Conservation (phyloP, 2,888 invertebrate species). For the Neoitamus cyanurus region DNA sequence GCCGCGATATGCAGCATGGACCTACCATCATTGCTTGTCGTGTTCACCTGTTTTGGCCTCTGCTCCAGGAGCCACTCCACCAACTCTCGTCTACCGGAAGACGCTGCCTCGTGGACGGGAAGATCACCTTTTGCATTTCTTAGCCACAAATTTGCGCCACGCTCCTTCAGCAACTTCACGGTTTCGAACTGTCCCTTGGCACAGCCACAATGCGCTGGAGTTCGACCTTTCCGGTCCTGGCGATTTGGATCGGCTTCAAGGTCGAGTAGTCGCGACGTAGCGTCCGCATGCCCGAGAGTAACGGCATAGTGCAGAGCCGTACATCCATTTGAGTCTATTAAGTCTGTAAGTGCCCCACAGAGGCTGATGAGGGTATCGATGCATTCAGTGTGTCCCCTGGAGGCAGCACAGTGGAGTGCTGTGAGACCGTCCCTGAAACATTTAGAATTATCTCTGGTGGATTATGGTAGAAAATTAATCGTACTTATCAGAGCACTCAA, state of each 20-base stretch:
- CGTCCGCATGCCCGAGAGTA: conserved; percentile 94
- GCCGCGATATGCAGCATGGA: conserved; percentile 95
- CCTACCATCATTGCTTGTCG: conserved; percentile 91
- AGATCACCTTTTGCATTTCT: conserved; percentile 94
- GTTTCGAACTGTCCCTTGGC: conserved; percentile 95
- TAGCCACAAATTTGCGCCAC: conserved; percentile 91
- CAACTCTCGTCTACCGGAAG: conserved; percentile 88
- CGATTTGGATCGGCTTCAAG: conserved; percentile 92
- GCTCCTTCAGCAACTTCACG: conserved; percentile 76
- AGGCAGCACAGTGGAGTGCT: conserved; percentile 96
- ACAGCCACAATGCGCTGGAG: conserved; percentile 94
- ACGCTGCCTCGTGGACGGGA: conserved; percentile 95
- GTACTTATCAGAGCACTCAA: conserved; percentile 83
- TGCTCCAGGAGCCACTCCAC: conserved; percentile 89
- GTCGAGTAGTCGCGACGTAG: conserved; percentile 87
- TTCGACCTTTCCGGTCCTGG: conserved; percentile 91
- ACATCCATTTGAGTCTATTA: conserved; percentile 93
- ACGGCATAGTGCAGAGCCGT: conserved; percentile 97
- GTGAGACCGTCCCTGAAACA: conserved; percentile 87
- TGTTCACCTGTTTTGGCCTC: conserved; percentile 85
- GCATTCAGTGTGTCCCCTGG: conserved; percentile 93
- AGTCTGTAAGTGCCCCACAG: conserved; percentile 89
- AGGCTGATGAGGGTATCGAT: conserved; percentile 87
- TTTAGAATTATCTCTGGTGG: background rate
- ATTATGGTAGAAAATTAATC: background rate